Conservation (phyloP, 2,113 vertebrate genomes). For the Columba janthina region DNA sequence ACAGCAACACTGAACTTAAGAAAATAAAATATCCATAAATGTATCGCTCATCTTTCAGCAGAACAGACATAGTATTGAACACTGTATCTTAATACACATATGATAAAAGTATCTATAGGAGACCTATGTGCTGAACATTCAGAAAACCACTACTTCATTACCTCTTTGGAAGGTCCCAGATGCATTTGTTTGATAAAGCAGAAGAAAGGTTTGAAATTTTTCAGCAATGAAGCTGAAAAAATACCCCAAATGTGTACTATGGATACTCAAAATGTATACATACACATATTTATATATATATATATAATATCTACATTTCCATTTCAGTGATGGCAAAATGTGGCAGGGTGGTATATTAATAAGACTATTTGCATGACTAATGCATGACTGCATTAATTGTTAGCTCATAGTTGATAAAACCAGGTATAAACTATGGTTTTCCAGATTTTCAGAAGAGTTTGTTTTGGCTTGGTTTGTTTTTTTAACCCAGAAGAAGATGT, state of each 20-base stretch:
- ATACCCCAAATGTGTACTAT: not conserved
- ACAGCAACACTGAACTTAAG: not conserved
- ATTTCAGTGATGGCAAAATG: not conserved
- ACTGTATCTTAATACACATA: not conserved
- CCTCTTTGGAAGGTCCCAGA: not conserved
- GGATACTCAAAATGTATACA: not conserved
- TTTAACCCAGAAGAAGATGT: not conserved
- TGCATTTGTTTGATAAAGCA: not conserved
- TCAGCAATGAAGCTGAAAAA: not conserved
- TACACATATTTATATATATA: not conserved
- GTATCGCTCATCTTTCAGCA: not conserved
- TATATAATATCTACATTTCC: not conserved
- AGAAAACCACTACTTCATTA: not conserved
- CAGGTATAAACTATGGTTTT: not conserved
- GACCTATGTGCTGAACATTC: not conserved
- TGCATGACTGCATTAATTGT: not conserved
- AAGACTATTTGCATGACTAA: not conserved
- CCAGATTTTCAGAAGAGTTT: not conserved
- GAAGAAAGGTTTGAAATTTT: not conserved
- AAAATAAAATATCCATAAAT: not conserved
- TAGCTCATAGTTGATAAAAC: not conserved
- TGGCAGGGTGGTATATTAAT: not conserved
- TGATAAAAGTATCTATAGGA: not conserved
- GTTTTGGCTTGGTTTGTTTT: not conserved
- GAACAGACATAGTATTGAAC: not conserved